Conservation (phyloP, 1,140 invertebrate species). For the Aphidius gifuensis region DNA sequence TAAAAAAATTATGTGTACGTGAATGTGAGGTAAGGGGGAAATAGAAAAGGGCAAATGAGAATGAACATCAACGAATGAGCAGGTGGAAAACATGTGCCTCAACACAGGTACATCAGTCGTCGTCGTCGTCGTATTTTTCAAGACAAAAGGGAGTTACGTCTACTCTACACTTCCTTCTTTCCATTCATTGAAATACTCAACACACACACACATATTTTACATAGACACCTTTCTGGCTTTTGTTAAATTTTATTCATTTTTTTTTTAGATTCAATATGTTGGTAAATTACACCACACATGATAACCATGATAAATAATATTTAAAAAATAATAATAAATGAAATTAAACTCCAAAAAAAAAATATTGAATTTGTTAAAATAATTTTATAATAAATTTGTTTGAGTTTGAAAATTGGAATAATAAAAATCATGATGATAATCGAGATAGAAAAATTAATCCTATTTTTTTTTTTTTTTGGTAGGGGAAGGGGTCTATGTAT, state of each 20-base stretch:
- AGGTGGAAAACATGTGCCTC: constrained; percentile 17
- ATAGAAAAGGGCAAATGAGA: constrained; percentile 13
- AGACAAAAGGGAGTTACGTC: constrained; percentile 21
- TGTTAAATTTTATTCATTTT: not conserved
- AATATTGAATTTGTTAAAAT: too few species aligned
- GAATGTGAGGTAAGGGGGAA: not conserved
- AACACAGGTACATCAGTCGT: constrained; percentile 17
- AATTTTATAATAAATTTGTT: too few species aligned
- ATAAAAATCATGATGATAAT: too few species aligned
- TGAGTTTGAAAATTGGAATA: too few species aligned
- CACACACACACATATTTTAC: not conserved
- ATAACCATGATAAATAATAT: too few species aligned
- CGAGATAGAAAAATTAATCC: too few species aligned
- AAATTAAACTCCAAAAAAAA: too few species aligned
- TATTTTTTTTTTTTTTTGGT: not conserved
- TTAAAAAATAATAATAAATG: too few species aligned
- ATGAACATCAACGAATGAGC: constrained; percentile 23
- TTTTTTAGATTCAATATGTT: too few species aligned
- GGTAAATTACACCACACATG: too few species aligned
- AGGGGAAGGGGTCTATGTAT: too few species aligned
- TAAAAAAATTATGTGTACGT: not conserved
- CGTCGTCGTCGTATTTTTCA: not conserved
- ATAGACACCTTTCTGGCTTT: not conserved
- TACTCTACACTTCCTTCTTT: not conserved
- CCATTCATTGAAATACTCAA: constrained; percentile 12